Conservation (phyloP, 2,888 invertebrate genomes). For the Bellardia pandia region DNA sequence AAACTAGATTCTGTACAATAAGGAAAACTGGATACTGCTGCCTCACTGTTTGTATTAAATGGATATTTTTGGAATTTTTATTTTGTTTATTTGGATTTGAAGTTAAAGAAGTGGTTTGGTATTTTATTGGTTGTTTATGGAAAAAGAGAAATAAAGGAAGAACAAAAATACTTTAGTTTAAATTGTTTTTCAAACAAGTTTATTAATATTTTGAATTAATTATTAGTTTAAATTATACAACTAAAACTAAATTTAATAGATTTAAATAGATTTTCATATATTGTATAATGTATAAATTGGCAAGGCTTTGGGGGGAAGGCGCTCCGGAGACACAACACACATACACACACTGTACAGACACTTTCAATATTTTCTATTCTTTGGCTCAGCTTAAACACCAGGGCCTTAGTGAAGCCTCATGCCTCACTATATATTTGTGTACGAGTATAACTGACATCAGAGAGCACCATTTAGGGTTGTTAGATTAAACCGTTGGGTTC, state of each 20-base stretch:
- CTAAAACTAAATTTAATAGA: constrained; percentile 26
- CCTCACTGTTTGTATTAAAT: constrained; percentile 80
- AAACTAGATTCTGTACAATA: constrained; percentile 85
- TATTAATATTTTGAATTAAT: constrained; percentile 47
- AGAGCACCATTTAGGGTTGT: constrained; percentile 40
- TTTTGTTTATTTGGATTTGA: constrained; percentile 26
- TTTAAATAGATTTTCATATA: background rate
- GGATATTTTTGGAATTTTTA: constrained; percentile 7
- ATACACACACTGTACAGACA: constrained; percentile 20
- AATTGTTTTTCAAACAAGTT: constrained; percentile 52
- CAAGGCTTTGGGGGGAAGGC: background rate
- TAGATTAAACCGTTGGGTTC: background rate
- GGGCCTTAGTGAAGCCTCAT: constrained; percentile 47
- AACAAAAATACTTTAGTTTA: constrained; percentile 70
- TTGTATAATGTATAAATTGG: background rate
- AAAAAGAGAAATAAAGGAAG: constrained; percentile 68
- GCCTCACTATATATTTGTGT: constrained; percentile 46
- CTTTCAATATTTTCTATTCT: background rate
- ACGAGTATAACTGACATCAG: constrained; percentile 24
- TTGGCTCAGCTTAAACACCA: constrained; percentile 51
- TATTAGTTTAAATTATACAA: constrained; percentile 8
- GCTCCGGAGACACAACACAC: constrained; percentile 30
- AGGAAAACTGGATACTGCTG: constrained; percentile 84
- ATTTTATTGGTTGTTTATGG: constrained; percentile 60
- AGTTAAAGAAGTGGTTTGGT: constrained; percentile 47